Evolutionary conservation across 2,113 vertebrate genomes (phyloP).

Genomic region (Glaucidium brasilianum): DNA sequence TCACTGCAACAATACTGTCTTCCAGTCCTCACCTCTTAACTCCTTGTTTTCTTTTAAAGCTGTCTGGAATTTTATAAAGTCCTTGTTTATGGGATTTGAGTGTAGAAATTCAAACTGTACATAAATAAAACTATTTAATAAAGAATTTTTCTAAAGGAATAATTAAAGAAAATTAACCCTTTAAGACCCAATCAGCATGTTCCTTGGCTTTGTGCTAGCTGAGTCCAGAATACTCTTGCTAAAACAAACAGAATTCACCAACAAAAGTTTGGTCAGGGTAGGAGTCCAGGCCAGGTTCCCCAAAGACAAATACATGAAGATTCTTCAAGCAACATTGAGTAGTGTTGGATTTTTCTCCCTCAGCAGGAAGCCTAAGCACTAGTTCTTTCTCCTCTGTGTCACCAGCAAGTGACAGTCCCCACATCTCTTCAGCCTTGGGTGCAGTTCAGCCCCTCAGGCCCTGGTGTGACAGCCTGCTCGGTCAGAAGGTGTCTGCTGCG

Average conservation of each 20-base stretch:
- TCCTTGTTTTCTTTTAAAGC: background rate
- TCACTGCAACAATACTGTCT: background rate
- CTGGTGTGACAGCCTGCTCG: rapidly evolving
- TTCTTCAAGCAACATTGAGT: rapidly evolving
- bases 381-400: background rate
- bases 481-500: constrained; percentile 56
- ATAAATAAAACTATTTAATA: background rate
- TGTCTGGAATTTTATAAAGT: background rate
- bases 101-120: background rate
- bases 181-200: background rate
- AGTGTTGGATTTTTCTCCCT: background rate
- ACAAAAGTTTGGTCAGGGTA: background rate
- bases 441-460: rapidly evolving
- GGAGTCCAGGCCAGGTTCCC: background rate
- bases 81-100: background rate
- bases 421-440: rapidly evolving
- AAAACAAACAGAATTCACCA: background rate
- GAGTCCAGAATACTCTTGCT: background rate
- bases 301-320: rapidly evolving
- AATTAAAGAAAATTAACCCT: background rate
- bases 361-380: background rate
- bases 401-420: rapidly evolving
- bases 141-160: background rate
- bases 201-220: background rate
- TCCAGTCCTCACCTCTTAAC: background rate